A percentile compares a stretch with the other conserved stretches of the same genome.
These are phyloP conservation scores for Trachelus stipa DNA, from an alignment of 2,888 invertebrate genomes.

Conservation along the genomic window DNA sequence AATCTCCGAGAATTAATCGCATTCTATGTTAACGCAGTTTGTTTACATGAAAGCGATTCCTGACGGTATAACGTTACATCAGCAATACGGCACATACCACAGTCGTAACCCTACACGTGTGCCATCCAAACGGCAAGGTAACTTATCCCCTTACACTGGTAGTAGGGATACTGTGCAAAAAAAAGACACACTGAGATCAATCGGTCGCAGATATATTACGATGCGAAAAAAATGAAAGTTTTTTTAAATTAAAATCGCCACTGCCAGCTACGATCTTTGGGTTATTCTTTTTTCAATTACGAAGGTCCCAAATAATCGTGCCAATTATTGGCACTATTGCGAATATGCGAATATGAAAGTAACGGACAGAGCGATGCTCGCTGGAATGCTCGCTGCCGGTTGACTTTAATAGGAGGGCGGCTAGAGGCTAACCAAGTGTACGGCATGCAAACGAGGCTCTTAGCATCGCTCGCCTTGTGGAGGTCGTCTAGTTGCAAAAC, in stretches of 20 bases:
- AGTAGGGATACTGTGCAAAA: no score
- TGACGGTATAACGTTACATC: conserved; percentile 32
- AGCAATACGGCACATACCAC: conserved; percentile 29
- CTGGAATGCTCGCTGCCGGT: conserved; percentile 22
- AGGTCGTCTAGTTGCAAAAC: conserved; percentile 59
- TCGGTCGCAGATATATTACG: no score
- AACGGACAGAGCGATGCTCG: not conserved
- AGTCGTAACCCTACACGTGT: conserved; percentile 32
- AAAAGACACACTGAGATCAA: no score
- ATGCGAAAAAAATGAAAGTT: no score
- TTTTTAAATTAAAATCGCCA: not conserved
- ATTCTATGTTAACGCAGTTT: not conserved
- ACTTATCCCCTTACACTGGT: conserved; percentile 19
- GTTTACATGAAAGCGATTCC: conserved; percentile 29
- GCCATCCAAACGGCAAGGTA: conserved; percentile 36
- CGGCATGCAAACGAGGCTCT: conserved; percentile 42
- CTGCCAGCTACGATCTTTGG: not conserved
- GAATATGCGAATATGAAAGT: not conserved
- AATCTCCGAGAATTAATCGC: not conserved
- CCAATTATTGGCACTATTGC: not conserved
- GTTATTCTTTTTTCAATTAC: not conserved
- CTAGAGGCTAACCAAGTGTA: conserved; percentile 21
- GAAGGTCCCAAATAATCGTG: not conserved
- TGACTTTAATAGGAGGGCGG: conserved; percentile 50
- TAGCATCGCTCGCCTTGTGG: conserved; percentile 43